Percentiles rank a stretch among this genome's conserved stretches.
phyloP scores from a whole-genome alignment of 2,797 vertebrate species.

The Potorous gilbertii region DNA sequence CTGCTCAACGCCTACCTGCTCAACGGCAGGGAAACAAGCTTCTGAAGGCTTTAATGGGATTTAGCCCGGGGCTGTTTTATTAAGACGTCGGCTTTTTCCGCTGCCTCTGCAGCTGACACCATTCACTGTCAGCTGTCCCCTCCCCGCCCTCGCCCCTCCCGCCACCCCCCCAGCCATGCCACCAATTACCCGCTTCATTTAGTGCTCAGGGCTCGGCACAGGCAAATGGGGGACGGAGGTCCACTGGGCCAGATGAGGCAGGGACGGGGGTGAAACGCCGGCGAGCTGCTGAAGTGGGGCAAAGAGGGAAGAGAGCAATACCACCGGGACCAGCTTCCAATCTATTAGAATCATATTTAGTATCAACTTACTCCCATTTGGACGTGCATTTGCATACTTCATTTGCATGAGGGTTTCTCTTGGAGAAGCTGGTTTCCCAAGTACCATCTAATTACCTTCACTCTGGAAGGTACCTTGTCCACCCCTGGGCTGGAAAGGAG shows the following conservation, averaged over 20 bases:
- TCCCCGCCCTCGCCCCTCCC: constrained; percentile 85
- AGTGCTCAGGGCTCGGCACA: constrained; percentile 87
- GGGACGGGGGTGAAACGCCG: constrained; percentile 84
- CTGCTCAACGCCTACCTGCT: constrained; percentile 92
- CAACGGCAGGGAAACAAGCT: constrained; percentile 99
- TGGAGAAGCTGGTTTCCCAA: constrained; percentile 80
- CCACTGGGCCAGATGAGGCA: constrained; percentile 88
- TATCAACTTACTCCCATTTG: constrained; percentile 82
- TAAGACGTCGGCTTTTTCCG: constrained; percentile 99
- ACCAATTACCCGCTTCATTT: constrained; percentile 92
- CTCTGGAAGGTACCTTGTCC: constrained; percentile 61
- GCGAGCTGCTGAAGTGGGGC: constrained; percentile 79
- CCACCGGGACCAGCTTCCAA: constrained; percentile 82
- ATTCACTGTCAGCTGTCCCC: constrained; percentile 93
- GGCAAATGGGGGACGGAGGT: constrained; percentile 87
- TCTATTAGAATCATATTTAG: constrained; percentile 83
- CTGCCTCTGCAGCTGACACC: constrained; percentile 99
- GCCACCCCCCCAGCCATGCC: constrained; percentile 87
- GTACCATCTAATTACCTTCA: constrained; percentile 80
- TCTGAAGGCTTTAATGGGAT: constrained; percentile 99
- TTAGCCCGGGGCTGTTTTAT: constrained; percentile 99
- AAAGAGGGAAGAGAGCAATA: constrained; percentile 82
- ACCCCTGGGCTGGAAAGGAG: constrained; percentile 67
- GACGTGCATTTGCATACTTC: constrained; percentile 81
- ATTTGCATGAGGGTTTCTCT: constrained; percentile 83